Evolutionary conservation across 1,140 invertebrate genomes (phyloP).

Genomic region (Hestina assimilis): DNA sequence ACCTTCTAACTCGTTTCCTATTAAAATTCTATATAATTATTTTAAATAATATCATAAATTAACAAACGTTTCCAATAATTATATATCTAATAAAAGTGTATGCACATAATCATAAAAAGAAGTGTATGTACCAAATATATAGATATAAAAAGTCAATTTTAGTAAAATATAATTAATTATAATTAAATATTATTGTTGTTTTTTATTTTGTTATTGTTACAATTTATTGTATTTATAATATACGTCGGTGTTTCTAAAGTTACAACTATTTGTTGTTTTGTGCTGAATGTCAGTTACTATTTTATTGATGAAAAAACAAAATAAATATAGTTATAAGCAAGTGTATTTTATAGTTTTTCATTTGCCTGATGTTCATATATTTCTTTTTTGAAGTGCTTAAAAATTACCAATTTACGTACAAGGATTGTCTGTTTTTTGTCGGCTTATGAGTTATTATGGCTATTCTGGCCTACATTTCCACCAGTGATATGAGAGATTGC

Average conservation of each 20-base stretch:
- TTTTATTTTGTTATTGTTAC: slow-evolving; percentile 43
- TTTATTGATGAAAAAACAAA: slow-evolving; percentile 38
- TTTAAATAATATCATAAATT: slow-evolving; percentile 2
- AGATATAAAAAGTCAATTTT: slow-evolving; percentile 56
- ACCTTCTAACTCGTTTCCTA: slow-evolving; percentile 9
- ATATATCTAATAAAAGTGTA: slow-evolving; percentile 3
- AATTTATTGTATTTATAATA: slow-evolving; percentile 37
- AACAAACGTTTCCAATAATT: background rate
- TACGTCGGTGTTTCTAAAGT: slow-evolving; percentile 36
- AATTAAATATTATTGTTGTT: slow-evolving; percentile 28
- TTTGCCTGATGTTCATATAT: too few species aligned
- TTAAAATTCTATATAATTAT: slow-evolving; percentile 9
- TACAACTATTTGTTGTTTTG: slow-evolving; percentile 46
- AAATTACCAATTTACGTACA: too few species aligned
- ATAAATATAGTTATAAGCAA: too few species aligned
- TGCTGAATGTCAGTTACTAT: slow-evolving; percentile 50
- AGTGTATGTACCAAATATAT: background rate
- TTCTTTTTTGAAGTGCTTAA: too few species aligned
- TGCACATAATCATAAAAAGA: too few species aligned
- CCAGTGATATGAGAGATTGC: too few species aligned
- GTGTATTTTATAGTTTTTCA: too few species aligned
- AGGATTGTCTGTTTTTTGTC: too few species aligned
- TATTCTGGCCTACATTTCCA: too few species aligned
- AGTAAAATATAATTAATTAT: slow-evolving; percentile 33
- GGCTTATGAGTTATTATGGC: too few species aligned